Evolutionary conservation across 2,797 vertebrate species (phyloP).

Genomic region (Hyperoplus lanceolatus): DNA sequence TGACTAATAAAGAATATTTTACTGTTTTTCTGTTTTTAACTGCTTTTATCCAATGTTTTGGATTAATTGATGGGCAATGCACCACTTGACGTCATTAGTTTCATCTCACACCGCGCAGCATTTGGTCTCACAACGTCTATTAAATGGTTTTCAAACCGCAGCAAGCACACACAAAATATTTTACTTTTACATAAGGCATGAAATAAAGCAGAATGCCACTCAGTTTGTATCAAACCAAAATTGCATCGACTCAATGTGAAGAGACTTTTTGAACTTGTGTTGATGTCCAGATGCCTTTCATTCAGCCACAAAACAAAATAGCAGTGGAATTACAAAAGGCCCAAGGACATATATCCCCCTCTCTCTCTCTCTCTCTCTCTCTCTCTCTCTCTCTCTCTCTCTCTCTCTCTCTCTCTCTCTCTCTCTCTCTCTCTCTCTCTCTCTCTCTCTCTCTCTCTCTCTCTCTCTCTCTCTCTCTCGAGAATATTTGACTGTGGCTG

Average conservation of each 20-base stretch:
- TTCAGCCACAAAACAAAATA: conserved; percentile 11
- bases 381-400: too few relatives aligned
- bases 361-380: not conserved
- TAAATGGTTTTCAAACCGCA: conserved; percentile 14
- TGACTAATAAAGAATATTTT: conserved; percentile 30
- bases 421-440: too few relatives aligned
- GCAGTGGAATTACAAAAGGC: not conserved
- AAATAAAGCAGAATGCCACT: not conserved
- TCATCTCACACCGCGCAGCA: conserved; percentile 22
- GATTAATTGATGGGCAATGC: conserved; percentile 10
- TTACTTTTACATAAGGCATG: not conserved
- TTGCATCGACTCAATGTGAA: not conserved
- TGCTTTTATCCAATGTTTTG: conserved; percentile 23
- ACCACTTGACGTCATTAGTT: conserved; percentile 34
- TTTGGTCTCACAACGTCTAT: conserved; percentile 24
- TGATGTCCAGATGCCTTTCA: not conserved
- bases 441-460: too few relatives aligned
- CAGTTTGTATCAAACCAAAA: not conserved
- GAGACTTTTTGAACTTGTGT: not conserved
- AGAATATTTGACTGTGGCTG: conserved; percentile 6
- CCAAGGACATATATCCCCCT: conserved; percentile 7
- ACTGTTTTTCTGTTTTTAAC: conserved; percentile 18
- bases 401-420: too few relatives aligned
- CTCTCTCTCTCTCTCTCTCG: not conserved
- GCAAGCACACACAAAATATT: conserved; percentile 20